Evolutionary conservation across 2,888 invertebrate genomes (phyloP), one percentile per base, ranked within the genome.

Genomic region (Tuberolachnus salignus): DNA sequence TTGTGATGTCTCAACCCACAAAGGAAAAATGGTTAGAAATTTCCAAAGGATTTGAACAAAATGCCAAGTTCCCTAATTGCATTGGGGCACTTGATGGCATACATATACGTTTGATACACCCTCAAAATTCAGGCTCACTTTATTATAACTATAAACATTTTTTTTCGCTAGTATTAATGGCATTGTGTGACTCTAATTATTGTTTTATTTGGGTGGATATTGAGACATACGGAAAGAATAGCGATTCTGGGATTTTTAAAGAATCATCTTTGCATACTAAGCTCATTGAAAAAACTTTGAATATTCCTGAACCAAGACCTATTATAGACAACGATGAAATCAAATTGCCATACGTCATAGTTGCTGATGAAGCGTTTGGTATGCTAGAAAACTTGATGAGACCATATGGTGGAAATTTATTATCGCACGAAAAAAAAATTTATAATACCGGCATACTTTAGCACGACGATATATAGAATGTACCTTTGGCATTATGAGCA

Each of bases 331-430:
- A 66, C 23, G 46, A 14, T 11, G 23, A 46, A 16, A 66, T 3
- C 0, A 21, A 0, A 66, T 13, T 66, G 1, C 66, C 66, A 46
- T 66, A 66, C 1, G 46, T 66, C 3, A 66, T 66, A 21, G 66
- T 66, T 2, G 66, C 14, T 21, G 66, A 66, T 21, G 66, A 66
- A 66, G 66, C 66, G 14, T 66, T 66, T 26, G 66, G n/a, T n/a
- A n/a, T n/a, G n/a, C n/a, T n/a, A n/a, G n/a, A n/a, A n/a, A n/a
- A n/a, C n/a, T n/a, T n/a, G 66, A 67, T 67, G 66, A 67, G 66
- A 8, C 66, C 49, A 16, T 66, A 66, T 19, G 46, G n/a, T n/a
- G n/a, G n/a, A n/a, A n/a, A n/a, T n/a, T n/a, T n/a, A n/a, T n/a
- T n/a, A n/a, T n/a, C n/a, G n/a, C n/a, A n/a, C n/a, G n/a, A n/a